phyloP scores from a whole-genome alignment of 2,888 invertebrate species.

The Orthosia cruda region DNA sequence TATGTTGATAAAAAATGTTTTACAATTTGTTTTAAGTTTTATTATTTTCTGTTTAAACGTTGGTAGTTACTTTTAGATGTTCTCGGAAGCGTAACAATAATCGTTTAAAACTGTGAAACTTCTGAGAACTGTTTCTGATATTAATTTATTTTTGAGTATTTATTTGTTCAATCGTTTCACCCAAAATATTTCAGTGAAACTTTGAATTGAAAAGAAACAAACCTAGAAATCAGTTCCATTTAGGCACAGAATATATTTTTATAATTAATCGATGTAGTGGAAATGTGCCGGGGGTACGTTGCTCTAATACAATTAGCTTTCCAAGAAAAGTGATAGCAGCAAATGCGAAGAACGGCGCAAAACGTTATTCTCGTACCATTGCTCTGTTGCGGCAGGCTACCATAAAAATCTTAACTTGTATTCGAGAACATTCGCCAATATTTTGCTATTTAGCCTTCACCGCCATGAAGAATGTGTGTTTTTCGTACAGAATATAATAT shows the following conservation, averaged over 20 bases:
- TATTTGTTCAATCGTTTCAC: not conserved
- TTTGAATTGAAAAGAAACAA: not conserved
- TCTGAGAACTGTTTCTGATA: not conserved
- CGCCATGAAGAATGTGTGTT: not conserved
- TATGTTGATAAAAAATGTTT: too few relatives aligned
- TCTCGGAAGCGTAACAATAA: not conserved
- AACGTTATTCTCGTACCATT: too few relatives aligned
- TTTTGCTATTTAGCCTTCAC: not conserved
- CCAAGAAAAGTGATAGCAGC: too few relatives aligned
- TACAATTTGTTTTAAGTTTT: too few relatives aligned
- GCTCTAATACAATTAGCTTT: too few relatives aligned
- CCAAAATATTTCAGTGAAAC: not conserved
- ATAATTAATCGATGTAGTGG: too few relatives aligned
- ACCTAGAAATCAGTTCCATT: not conserved
- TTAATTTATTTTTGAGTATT: not conserved
- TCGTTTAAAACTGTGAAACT: not conserved
- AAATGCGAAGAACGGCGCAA: too few relatives aligned
- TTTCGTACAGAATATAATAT: slow-evolving; percentile 3
- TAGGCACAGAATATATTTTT: not conserved
- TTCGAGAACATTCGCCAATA: not conserved
- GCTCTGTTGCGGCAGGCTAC: too few relatives aligned
- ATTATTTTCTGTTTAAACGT: not conserved
- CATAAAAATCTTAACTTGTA: not conserved
- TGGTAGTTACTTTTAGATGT: not conserved
- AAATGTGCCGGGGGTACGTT: too few relatives aligned